Conservation (phyloP, 2,113 vertebrate species). For the Pelecanus crispus region DNA sequence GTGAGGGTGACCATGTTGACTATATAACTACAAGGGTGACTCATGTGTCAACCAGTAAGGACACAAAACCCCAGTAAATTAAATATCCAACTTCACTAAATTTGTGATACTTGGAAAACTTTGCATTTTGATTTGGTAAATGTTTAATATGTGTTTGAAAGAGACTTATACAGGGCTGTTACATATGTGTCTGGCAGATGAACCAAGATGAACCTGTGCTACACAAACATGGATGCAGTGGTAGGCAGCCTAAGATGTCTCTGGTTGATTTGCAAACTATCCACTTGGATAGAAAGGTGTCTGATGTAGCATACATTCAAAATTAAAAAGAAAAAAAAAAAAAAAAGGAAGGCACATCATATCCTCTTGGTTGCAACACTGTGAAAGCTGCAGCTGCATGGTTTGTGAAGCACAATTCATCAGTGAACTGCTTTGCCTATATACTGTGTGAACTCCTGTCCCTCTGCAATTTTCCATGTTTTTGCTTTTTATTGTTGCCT, state of each 20-base stretch:
- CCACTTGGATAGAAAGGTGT: background rate
- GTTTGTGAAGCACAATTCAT: background rate
- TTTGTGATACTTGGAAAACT: background rate
- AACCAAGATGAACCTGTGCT: background rate
- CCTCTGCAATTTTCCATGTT: background rate
- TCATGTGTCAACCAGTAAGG: background rate
- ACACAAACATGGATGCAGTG: accelerated
- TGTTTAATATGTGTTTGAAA: background rate
- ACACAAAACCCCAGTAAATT: background rate
- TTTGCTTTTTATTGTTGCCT: background rate
- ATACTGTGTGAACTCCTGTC: background rate
- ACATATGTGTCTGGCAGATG: too few species aligned
- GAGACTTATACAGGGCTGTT: background rate
- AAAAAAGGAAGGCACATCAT: too few species aligned
- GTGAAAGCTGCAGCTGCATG: accelerated
- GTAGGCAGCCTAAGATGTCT: background rate
- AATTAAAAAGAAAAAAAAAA: background rate
- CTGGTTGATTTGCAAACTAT: background rate
- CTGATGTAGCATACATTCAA: background rate
- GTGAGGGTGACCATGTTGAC: background rate
- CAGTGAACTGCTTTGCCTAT: background rate
- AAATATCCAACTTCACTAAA: background rate
- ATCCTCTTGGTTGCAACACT: background rate
- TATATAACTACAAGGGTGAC: background rate
- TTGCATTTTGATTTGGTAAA: background rate